A percentile compares a stretch with the other conserved stretches of the same genome.
These are phyloP conservation scores for Cebidichthys violaceus DNA, from an alignment of 2,113 vertebrate genomes.

Conservation along the genomic window DNA sequence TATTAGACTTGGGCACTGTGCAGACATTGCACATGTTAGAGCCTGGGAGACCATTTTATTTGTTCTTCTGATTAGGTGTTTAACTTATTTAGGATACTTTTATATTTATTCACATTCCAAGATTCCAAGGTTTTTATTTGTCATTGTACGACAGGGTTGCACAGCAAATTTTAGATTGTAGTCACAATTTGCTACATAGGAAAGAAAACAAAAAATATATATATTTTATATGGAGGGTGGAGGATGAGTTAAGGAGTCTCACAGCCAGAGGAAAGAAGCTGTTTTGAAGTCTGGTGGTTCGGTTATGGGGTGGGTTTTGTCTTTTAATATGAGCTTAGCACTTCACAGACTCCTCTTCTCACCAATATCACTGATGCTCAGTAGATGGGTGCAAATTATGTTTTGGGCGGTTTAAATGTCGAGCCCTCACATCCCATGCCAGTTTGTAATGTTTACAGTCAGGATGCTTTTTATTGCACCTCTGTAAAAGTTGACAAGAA, in stretches of 20 bases:
- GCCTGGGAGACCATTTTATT: too few relatives aligned
- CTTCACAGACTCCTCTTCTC: background rate
- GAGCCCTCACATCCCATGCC: background rate
- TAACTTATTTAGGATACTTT: background rate
- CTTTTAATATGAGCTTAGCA: background rate
- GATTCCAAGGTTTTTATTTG: background rate
- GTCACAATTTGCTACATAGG: background rate
- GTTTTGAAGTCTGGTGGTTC: too few relatives aligned
- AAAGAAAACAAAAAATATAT: background rate
- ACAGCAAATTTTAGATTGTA: background rate
- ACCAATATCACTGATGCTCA: background rate
- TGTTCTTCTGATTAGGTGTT: background rate
- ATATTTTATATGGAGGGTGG: background rate
- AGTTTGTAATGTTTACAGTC: background rate
- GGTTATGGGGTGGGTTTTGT: background rate
- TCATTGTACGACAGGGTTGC: background rate
- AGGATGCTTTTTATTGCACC: too few relatives aligned
- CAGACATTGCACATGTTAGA: too few relatives aligned
- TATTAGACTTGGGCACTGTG: too few relatives aligned
- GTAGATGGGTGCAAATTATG: too few relatives aligned
- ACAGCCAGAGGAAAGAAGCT: background rate
- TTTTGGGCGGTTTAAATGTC: too few relatives aligned
- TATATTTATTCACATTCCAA: background rate
- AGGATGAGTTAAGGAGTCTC: background rate
- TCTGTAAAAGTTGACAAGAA: too few relatives aligned